Conservation (phyloP, 2,113 vertebrate species). For the Rhabdornis inornatus region DNA sequence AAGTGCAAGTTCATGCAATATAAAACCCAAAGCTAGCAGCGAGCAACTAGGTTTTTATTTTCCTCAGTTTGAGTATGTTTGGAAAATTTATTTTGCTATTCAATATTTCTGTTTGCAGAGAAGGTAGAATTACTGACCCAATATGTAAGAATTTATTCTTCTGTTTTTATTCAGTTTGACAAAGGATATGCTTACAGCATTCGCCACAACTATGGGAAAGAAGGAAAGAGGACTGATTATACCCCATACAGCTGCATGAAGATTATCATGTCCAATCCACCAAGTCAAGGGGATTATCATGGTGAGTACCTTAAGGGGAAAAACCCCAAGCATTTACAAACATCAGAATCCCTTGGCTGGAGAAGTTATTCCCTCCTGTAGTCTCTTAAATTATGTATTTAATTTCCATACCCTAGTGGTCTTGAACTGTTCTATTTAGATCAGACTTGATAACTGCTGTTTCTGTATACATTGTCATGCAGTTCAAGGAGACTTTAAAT, state of each 20-base stretch:
- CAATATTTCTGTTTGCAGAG: constrained; percentile 69
- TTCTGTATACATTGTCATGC: neutral
- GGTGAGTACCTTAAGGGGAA: constrained; percentile 76
- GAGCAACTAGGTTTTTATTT: neutral
- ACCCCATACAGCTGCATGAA: constrained; percentile 98
- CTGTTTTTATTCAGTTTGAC: constrained; percentile 85
- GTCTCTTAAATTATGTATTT: neutral
- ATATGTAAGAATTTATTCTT: constrained; percentile 54
- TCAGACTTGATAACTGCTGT: neutral
- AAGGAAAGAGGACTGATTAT: constrained; percentile 95
- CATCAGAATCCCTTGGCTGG: neutral
- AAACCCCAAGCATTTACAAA: neutral
- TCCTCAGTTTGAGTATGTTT: neutral
- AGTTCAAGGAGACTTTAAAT: neutral
- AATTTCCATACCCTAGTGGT: neutral
- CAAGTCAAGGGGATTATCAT: constrained; percentile 94
- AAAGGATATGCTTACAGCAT: constrained; percentile 95
- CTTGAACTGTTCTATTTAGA: neutral
- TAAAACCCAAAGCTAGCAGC: neutral
- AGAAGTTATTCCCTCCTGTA: neutral
- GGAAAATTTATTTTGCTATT: constrained; percentile 64
- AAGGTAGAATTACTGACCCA: constrained; percentile 54
- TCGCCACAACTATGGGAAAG: constrained; percentile 94
- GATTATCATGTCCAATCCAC: constrained; percentile 94
- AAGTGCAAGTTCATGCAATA: neutral